Evolutionary conservation across 1,140 invertebrate genomes (phyloP).

Genomic region (Callitettix versicolor): DNA sequence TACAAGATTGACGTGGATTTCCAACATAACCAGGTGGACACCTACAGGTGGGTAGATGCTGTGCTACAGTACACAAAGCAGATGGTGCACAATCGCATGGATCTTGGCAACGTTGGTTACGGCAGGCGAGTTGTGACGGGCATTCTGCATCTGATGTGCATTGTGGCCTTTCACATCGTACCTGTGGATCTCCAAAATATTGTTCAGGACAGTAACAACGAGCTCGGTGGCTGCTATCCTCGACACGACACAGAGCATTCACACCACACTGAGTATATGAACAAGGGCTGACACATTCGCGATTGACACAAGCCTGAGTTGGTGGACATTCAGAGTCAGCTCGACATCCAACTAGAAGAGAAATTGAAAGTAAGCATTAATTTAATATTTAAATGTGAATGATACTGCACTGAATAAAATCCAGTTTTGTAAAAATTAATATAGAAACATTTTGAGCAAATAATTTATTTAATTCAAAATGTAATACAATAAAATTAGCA

Average conservation of each 20-base stretch:
- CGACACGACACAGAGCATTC: slow-evolving; percentile 64
- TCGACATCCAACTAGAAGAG: slow-evolving; percentile 63
- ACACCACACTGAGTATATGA: slow-evolving; percentile 66
- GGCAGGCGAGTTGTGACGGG: slow-evolving; percentile 60
- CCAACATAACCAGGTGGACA: slow-evolving; percentile 75
- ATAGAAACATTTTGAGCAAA: no score
- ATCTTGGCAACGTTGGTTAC: slow-evolving; percentile 60
- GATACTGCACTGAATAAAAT: no score
- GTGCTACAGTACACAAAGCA: slow-evolving; percentile 63
- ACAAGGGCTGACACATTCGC: slow-evolving; percentile 73
- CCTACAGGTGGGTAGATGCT: slow-evolving; percentile 64
- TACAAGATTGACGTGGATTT: slow-evolving; percentile 58
- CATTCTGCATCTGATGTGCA: slow-evolving; percentile 64
- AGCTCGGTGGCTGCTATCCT: slow-evolving; percentile 59
- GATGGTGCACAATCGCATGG: slow-evolving; percentile 62
- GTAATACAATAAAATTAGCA: no score
- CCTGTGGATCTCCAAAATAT: slow-evolving; percentile 62
- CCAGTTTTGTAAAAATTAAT: slow-evolving; percentile 1
- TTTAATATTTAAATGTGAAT: no score
- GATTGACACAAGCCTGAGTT: slow-evolving; percentile 72
- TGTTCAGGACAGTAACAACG: slow-evolving; percentile 68
- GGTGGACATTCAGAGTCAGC: slow-evolving; percentile 73
- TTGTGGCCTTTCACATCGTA: slow-evolving; percentile 64
- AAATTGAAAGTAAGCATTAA: no score
- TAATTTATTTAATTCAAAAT: no score